These are phyloP conservation scores for Novumbra hubbsi DNA, from an alignment of 2,797 vertebrate genomes.

Conservation along the genomic window DNA sequence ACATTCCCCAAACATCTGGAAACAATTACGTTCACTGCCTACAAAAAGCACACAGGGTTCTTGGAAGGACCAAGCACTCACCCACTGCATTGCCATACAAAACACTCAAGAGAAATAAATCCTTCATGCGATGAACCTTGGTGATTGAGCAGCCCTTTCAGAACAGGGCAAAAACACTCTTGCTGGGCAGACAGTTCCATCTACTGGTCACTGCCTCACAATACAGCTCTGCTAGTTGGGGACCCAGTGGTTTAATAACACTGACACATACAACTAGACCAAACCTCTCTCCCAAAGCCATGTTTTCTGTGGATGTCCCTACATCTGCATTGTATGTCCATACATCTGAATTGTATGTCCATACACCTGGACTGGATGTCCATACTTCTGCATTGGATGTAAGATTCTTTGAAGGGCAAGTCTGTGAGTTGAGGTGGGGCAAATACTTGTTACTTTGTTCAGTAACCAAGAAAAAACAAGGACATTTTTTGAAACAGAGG, in stretches of 20 bases:
- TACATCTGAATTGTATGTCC: conserved; percentile 21
- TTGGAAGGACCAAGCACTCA: conserved; percentile 27
- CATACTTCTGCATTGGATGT: conserved; percentile 20
- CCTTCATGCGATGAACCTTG: conserved; percentile 8
- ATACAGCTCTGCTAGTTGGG: neutral
- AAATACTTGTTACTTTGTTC: conserved; percentile 4
- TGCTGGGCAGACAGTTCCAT: conserved; percentile 46
- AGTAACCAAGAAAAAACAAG: neutral
- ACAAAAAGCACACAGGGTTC: conserved; percentile 38
- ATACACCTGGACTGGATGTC: no score
- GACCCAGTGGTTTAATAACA: neutral
- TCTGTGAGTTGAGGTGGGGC: neutral
- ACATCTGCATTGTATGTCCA: conserved; percentile 21
- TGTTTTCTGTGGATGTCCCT: conserved; percentile 19
- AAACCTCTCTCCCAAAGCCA: conserved; percentile 12
- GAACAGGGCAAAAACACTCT: conserved; percentile 9
- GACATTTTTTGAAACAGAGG: neutral
- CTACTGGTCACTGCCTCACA: conserved; percentile 43
- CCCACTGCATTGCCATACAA: conserved; percentile 32
- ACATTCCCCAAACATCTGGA: conserved; percentile 48
- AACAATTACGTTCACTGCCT: conserved; percentile 30
- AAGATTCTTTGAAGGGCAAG: conserved; percentile 19
- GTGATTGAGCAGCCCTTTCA: conserved; percentile 24
- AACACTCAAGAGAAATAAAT: conserved; percentile 30
- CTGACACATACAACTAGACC: conserved; percentile 14